A percentile compares a stretch with the other conserved stretches of the same genome.
Conservation (phyloP, 2,797 vertebrate species). For the Ambastaia sidthimunki region DNA sequence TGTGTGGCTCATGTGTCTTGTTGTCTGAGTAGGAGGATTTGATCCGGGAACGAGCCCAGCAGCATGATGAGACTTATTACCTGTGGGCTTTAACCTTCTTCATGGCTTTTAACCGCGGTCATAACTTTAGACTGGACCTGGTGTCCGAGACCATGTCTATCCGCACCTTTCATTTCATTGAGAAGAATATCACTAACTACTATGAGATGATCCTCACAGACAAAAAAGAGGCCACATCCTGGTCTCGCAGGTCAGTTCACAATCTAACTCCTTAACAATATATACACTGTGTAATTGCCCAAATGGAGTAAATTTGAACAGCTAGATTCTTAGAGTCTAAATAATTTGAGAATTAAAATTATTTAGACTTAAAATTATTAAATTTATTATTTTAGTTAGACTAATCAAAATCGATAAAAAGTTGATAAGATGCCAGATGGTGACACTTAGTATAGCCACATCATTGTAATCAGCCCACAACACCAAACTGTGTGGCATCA, state of each 20-base stretch:
- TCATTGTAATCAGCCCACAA: no score
- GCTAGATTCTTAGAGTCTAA: no score
- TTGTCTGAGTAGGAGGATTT: slow-evolving; percentile 81
- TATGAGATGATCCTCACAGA: slow-evolving; percentile 96
- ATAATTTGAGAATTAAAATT: no score
- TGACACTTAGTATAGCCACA: no score
- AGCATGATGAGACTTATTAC: slow-evolving; percentile 96
- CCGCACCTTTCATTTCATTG: slow-evolving; percentile 92
- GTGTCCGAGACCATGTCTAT: slow-evolving; percentile 93
- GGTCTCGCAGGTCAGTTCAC: slow-evolving; percentile 85
- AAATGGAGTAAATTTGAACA: no score
- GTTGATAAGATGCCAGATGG: no score
- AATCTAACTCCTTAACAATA: not conserved
- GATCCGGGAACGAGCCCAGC: slow-evolving; percentile 87
- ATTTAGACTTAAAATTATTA: no score
- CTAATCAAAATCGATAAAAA: no score
- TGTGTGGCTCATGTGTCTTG: not conserved
- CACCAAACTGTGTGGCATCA: no score
- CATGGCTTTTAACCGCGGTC: slow-evolving; percentile 95
- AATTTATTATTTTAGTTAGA: not conserved
- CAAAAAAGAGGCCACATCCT: slow-evolving; percentile 88
- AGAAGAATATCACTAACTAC: slow-evolving; percentile 93
- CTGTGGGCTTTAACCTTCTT: slow-evolving; percentile 96
- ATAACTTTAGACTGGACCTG: slow-evolving; percentile 85
- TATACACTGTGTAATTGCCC: no score